Conservation (phyloP, 2,797 vertebrate genomes). For the Dendrocincla tyrannina region DNA sequence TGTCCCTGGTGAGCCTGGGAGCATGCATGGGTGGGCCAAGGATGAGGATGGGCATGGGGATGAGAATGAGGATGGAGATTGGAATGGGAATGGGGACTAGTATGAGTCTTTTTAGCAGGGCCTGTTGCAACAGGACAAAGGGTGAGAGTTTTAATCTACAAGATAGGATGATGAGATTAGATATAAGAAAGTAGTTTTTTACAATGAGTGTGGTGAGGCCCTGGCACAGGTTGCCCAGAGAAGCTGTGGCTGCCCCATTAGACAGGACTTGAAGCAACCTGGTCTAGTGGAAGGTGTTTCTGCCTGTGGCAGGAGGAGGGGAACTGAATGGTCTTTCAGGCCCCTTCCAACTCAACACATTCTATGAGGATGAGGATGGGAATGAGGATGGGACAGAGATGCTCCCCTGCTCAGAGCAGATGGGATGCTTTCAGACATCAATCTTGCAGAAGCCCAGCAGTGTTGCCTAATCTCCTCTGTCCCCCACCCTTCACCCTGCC, state of each 20-base stretch:
- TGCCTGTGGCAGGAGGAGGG: not conserved
- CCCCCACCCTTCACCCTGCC: not conserved
- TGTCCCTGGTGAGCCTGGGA: not conserved
- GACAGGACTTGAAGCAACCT: not conserved
- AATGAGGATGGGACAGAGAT: not conserved
- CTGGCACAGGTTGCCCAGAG: not conserved
- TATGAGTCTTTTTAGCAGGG: not conserved
- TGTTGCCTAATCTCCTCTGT: not conserved
- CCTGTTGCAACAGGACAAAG: not conserved
- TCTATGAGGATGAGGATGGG: not conserved
- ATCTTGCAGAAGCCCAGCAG: not conserved
- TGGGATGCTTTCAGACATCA: not conserved
- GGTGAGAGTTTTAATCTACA: not conserved
- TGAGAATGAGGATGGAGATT: not conserved
- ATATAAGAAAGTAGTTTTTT: not conserved
- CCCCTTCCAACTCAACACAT: not conserved
- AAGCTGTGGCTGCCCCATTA: not conserved
- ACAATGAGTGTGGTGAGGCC: not conserved
- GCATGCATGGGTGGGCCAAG: accelerated
- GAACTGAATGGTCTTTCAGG: not conserved
- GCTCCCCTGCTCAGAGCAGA: not conserved
- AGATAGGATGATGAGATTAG: not conserved
- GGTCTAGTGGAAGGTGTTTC: not conserved
- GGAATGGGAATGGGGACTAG: not conserved
- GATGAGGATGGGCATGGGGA: not conserved